Evolutionary conservation across 2,888 invertebrate species (phyloP).

Genomic region (Carpatolechia fugitivella): DNA sequence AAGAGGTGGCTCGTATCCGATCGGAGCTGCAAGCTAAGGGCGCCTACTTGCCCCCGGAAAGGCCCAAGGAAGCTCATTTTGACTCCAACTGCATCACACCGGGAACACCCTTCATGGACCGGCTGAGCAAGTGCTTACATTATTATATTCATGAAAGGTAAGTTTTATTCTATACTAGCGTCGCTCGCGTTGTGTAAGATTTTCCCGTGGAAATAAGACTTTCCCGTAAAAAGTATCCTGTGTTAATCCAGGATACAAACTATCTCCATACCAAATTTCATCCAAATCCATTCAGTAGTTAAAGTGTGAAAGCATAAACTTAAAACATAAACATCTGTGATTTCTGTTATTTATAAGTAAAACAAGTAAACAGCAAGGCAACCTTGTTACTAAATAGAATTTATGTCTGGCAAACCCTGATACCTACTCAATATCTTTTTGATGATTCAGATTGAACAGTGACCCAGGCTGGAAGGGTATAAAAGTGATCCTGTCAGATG

Average conservation of each 20-base stretch:
- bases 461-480: conserved; percentile 97
- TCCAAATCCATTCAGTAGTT: too few relatives aligned
- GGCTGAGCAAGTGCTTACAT: conserved; percentile 89
- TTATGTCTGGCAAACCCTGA: background rate
- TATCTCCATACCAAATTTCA: too few relatives aligned
- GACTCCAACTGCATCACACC: conserved; percentile 99
- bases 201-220: too few relatives aligned
- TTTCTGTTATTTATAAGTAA: too few relatives aligned
- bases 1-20: conserved; percentile 89
- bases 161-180: conserved; percentile 17
- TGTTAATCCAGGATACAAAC: too few relatives aligned
- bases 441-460: conserved; percentile 84
- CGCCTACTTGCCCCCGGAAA: conserved; percentile 89
- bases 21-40: conserved; percentile 86
- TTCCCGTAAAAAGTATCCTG: too few relatives aligned
- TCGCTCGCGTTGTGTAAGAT: too few relatives aligned
- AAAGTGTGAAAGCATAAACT: too few relatives aligned
- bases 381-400: too few relatives aligned
- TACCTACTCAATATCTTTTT: background rate
- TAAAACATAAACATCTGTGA: too few relatives aligned
- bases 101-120: conserved; percentile 98
- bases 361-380: too few relatives aligned
- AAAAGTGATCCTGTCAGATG: conserved; percentile 98
- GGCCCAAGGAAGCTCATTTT: conserved; percentile 95
- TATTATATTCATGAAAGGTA: conserved; percentile 91